Evolutionary conservation across 2,888 invertebrate species (phyloP), one percentile per base, ranked within the genome.

Genomic region (Drosophila putrida): DNA sequence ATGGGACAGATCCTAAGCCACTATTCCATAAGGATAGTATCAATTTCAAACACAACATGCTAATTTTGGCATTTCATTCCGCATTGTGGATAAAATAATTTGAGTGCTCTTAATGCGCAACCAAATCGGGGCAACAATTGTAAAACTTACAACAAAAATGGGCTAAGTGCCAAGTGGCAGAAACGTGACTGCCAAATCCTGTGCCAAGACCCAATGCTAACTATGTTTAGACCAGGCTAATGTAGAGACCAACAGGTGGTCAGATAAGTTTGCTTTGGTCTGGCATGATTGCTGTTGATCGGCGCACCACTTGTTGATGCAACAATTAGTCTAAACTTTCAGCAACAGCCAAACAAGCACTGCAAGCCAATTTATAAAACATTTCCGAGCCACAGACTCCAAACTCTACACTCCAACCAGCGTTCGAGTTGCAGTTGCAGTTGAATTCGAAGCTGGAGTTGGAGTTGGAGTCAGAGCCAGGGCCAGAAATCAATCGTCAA

Each of bases 151-250:
- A 27, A 28, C 35, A 61, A 54, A 66, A 60, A 39, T 25, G 64
- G 66, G 57, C 77, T 69, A 61, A 77, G 84, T 84, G 88, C 75
- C 84, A 90, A 90, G 90, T 88, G 89, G 80, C 90, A 90, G 78
- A 79, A 84, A 89, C 90, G 90, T 90, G 90, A 89, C 89, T 89
- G 61, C 64, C 78, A 66, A 74, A 78, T 74, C 71, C 83, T 83
- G 68, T 63, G 51, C 41, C 49, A 15, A 65, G 62, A 44, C 10
- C 58, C 35, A 41, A 49, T 59, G 39, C 53, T 67, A 68, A 59
- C 49, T 41, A 46, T 69, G 54, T 33, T 61, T 44, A 51, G 62
- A 55, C 47, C 63, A 71, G 57, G 35, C 47, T 15, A 49, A 46
- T 47, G 44, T 71, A 51, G 67, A 61, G 47, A 33, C 64, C 80